Evolutionary conservation across 2,888 invertebrate species (phyloP).

Genomic region (Dasysyrphus albostriatus): DNA sequence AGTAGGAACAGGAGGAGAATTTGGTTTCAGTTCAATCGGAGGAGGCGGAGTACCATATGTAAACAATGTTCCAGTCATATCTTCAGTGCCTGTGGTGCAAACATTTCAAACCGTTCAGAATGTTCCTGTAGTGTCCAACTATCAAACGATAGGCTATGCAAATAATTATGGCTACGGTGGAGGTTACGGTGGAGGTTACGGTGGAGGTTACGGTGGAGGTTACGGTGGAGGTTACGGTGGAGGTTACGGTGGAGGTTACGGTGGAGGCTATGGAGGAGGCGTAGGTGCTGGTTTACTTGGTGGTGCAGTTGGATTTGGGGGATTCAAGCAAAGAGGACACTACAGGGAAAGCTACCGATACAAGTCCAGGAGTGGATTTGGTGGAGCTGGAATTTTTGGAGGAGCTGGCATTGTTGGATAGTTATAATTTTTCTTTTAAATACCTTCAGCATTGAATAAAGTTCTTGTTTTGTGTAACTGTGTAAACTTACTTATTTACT

Average conservation of each 20-base stretch:
- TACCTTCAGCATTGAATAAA: neutral
- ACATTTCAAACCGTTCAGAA: slow-evolving; percentile 76
- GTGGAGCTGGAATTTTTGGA: slow-evolving; percentile 57
- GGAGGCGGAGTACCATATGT: slow-evolving; percentile 41
- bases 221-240: slow-evolving; percentile 35
- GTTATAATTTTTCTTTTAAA: neutral
- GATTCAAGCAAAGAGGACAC: slow-evolving; percentile 60
- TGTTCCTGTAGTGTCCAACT: slow-evolving; percentile 77
- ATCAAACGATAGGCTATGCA: slow-evolving; percentile 72
- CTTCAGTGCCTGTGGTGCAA: slow-evolving; percentile 65
- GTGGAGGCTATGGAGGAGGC: slow-evolving; percentile 25
- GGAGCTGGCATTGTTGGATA: slow-evolving; percentile 62
- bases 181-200: slow-evolving; percentile 13
- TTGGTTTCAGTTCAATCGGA: slow-evolving; percentile 48
- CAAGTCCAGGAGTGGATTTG: slow-evolving; percentile 55
- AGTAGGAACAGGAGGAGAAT: slow-evolving; percentile 38
- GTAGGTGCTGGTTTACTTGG: slow-evolving; percentile 46
- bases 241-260: neutral
- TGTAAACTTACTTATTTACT: too few relatives aligned
- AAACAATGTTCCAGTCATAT: slow-evolving; percentile 51
- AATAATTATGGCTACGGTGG: slow-evolving; percentile 46
- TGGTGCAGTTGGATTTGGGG: slow-evolving; percentile 59
- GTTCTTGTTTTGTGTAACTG: neutral
- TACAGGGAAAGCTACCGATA: slow-evolving; percentile 57
- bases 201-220: neutral